phyloP scores from a whole-genome alignment of 2,797 vertebrate genomes.

The Acanthurus leucopareius region DNA sequence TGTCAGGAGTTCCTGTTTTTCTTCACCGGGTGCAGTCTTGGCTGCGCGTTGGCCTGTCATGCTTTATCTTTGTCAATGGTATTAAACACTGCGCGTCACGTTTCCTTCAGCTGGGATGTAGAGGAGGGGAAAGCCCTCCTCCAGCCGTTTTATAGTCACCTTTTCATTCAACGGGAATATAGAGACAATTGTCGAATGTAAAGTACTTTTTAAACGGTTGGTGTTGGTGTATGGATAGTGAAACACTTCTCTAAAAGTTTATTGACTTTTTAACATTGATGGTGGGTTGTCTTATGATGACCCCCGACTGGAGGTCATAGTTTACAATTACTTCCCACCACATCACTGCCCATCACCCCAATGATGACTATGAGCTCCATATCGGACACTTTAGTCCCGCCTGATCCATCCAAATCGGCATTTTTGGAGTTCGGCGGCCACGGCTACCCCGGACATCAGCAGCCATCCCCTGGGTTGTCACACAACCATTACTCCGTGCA shows the following conservation, averaged over 20 bases:
- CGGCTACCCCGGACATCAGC: slow-evolving; percentile 84
- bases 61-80: slow-evolving; percentile 34
- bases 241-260: background rate
- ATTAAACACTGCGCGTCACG: background rate
- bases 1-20: slow-evolving; percentile 12
- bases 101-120: slow-evolving; percentile 61
- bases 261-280: slow-evolving; percentile 6
- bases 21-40: background rate
- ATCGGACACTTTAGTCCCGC: slow-evolving; percentile 87
- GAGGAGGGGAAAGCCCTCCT: slow-evolving; percentile 25
- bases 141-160: background rate
- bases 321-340: slow-evolving; percentile 39
- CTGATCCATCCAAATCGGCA: slow-evolving; percentile 88
- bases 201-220: background rate
- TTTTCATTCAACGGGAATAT: background rate
- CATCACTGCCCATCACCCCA: slow-evolving; percentile 53
- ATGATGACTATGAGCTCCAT: slow-evolving; percentile 93
- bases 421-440: slow-evolving; percentile 91
- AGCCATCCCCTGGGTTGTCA: slow-evolving; percentile 82
- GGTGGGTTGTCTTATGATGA: slow-evolving; percentile 54
- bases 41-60: background rate
- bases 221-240: background rate
- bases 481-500: slow-evolving; percentile 88
- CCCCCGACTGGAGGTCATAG: slow-evolving; percentile 60
- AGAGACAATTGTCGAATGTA: background rate